Base-by-base conservation (phyloP, 2,888 invertebrate genomes). In the Cryptocephalus primarius region DNA sequence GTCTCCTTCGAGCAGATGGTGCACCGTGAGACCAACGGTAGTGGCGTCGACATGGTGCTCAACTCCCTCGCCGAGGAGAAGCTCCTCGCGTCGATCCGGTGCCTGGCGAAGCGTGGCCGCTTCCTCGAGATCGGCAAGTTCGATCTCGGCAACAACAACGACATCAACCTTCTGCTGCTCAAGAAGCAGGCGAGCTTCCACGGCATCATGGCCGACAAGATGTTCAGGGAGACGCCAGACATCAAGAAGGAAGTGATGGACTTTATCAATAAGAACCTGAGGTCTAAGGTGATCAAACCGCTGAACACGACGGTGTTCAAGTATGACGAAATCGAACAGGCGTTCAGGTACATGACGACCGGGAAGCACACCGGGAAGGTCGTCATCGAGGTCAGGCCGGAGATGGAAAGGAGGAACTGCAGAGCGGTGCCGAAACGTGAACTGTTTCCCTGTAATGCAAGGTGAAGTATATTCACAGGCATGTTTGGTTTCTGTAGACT, bases 61-160 rank as follows among this genome's bases (percentile, higher is more conserved):
- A 97, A 97, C 68, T 94, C 93, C 0, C 71, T 97, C 39, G 82
- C 94, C 1, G 94, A 91, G 61, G 94, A 96, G 40, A 95, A 95
- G 68, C 75, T 95, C 1, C 76, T 79, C 60, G 86, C 82, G 0
- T 82, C 82, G 0, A 66, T 81, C 0, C 70, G 80, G 3, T 83
- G 83, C 54, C 65, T 83, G 9, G 78, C 74, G 1, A 55, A 56
- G 2, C 71, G 75, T 1, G 83, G 90, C 9, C 73, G 82, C 47
- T 91, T 91, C 68, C 66, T 90, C 42, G 90, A 91, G 71, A 90
- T 92, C 50, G 90, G 91, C 40, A 91, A 90, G 69, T 85, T 82
- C 60, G 90, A 92, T 68, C 71, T 90, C 59, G 76, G 80, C 0
- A 75, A 73, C 46, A 83, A 91, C 62, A 82, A 69, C 53, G 65